Base-by-base conservation (phyloP, 2,888 invertebrate species). In the Leptopterna dolabrata region DNA sequence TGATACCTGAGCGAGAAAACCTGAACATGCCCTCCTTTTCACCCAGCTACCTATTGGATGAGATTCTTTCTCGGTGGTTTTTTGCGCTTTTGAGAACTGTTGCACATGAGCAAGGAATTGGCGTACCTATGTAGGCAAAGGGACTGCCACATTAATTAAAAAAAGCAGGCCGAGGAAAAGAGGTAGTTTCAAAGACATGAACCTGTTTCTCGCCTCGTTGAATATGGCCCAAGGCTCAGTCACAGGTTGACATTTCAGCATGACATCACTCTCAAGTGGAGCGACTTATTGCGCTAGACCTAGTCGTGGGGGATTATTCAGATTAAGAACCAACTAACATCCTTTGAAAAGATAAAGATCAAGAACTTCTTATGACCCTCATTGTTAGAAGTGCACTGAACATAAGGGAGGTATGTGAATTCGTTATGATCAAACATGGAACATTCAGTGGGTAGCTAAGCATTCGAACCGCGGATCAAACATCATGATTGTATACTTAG, bases 211-310 rank as follows among this genome's bases (percentile, higher is more conserved):
- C 45, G 43, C 19, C 27, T 47, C n/a, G 51, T 45, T 51, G 55
- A 81, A 81, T 81, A 81, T 81, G 81, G 81, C 81, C 55, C 81
- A 81, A 81, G 81, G 81, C 51, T 81, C 55, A 55, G 55, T 81
- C 55, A 81, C 16, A 7, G 55, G 81, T 81, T 81, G 81, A 81
- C 81, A 81, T 81, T 81, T 51, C 81, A 30, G 27, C 36, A 4
- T 76, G 36, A 27, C 63, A 63, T 63, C 24, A 63, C 63, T 24
- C 63, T 63, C 63, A 63, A 63, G 19, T 63, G 24, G 7, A 76
- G 36, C 30, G 76, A 19, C 41, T 36, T 19, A 76, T 76, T 36
- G 76, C 63, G 63, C 24, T 63, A 24, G 30, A 76, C 7, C 43
- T 14, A 76, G 43, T 76, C 76, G 76, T 41, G 76, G 6, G 9